Evolutionary conservation across 2,888 invertebrate genomes (phyloP).

Genomic region (Dryomyza anilis): DNA sequence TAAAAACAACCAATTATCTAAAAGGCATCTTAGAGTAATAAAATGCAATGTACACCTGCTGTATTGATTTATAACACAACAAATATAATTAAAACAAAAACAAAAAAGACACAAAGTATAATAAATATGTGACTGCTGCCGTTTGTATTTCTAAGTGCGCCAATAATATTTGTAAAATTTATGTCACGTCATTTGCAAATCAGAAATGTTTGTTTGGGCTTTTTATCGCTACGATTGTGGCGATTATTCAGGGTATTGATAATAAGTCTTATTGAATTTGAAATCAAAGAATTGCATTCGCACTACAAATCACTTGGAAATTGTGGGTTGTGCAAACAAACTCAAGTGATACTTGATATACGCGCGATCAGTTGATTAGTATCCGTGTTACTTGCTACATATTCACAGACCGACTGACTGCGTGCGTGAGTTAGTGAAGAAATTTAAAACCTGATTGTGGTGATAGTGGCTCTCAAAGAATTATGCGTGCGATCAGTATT

Average conservation of each 20-base stretch:
- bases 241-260: background rate
- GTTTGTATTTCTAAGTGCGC: too few species aligned
- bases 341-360: background rate
- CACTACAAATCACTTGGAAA: background rate
- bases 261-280: slow-evolving; percentile 9
- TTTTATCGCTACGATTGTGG: slow-evolving; percentile 1
- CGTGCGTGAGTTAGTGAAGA: too few species aligned
- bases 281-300: slow-evolving; percentile 25
- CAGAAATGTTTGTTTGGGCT: background rate
- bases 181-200: too few species aligned
- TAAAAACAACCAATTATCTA: slow-evolving; percentile 72
- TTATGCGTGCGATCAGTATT: background rate
- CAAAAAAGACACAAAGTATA: too few species aligned
- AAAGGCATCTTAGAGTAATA: slow-evolving; percentile 64
- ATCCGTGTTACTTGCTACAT: background rate
- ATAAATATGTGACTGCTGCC: too few species aligned
- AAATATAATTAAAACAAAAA: too few species aligned
- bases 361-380: background rate
- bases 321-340: slow-evolving; percentile 3
- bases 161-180: too few species aligned
- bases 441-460: background rate
- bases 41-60: too few species aligned
- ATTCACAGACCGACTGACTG: background rate
- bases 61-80: too few species aligned
- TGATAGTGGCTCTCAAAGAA: background rate